These are phyloP conservation scores for Pterocles burchelli DNA, from an alignment of 2,113 vertebrate species.

Conservation along the genomic window DNA sequence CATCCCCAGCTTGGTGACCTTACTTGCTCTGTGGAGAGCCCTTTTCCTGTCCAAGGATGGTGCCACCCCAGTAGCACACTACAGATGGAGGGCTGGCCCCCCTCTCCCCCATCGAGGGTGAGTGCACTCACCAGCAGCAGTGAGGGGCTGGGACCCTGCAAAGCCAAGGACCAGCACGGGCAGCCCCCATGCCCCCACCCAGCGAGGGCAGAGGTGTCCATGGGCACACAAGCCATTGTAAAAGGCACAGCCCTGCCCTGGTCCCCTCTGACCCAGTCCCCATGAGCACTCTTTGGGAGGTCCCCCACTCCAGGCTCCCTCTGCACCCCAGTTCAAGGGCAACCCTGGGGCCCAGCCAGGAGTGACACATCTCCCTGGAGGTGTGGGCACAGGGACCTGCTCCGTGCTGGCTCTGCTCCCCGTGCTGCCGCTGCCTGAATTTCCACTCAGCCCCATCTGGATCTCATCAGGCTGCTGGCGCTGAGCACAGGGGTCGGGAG, in stretches of 20 bases:
- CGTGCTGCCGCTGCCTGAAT: background rate
- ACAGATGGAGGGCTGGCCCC: background rate
- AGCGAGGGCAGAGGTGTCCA: background rate
- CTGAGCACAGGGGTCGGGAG: background rate
- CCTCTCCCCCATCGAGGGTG: background rate
- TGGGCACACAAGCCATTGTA: background rate
- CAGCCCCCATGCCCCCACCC: background rate
- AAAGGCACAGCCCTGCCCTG: background rate
- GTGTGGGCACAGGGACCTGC: background rate
- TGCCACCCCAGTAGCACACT: background rate
- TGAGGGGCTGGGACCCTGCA: background rate
- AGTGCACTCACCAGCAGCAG: background rate
- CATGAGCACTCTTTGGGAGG: rapidly evolving
- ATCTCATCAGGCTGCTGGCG: background rate
- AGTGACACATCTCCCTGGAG: background rate
- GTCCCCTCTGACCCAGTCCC: background rate
- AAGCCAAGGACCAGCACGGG: rapidly evolving
- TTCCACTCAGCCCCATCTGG: conserved; percentile 54
- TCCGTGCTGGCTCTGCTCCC: background rate
- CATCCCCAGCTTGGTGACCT: background rate
- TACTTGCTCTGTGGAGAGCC: background rate
- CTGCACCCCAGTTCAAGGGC: rapidly evolving
- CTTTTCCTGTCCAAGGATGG: background rate
- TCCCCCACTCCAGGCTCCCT: background rate
- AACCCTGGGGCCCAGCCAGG: background rate